Base-by-base conservation (phyloP, 2,797 vertebrate species). In the Choloepus didactylus region DNA sequence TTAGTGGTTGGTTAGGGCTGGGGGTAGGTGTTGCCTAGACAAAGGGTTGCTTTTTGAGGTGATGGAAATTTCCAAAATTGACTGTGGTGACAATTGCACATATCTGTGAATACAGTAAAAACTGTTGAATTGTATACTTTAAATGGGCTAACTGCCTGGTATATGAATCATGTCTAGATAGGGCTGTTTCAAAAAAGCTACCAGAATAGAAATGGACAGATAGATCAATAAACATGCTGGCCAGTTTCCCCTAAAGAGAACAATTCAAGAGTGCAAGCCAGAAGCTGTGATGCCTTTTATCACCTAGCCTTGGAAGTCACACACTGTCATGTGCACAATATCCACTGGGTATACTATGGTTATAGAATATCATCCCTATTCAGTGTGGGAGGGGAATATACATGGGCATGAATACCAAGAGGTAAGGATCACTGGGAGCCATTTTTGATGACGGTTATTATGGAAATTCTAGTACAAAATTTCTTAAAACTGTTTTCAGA, bases 191-290 rank as follows among this genome's bases (percentile, higher is more conserved):
- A 18, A 56, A 56, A 49, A 62, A 81, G 75, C 81, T 0, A 31
- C 2, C 29, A 86, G 16, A 75, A 75, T 23, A 62, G 12, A 64
- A 60, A 19, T 73, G 38, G 41, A 60, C 49, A 69, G 67, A 76
- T 16, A 91, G 64, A 72, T 56, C 87, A 87, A 82, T 0, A 85
- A 49, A 51, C 31, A 80, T 35, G 21, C 59, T 75, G 16, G n/a
- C n/a, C 56, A 86, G 60, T n/a, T 95, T 93, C 27, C 73, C 66
- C 18, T 18, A 79, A 79, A 84, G 87, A 10, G 41, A 93, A 38
- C 2, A 60, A 75, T 54, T n/a, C 27, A 93, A 25, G 75, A 72
- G 9, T 38, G 79, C 6, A 80, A 79, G 56, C 49, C 73, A 89
- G 60, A 62, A 35, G 9, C 69, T 41, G 2, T 60, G 41, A 56